A percentile compares a stretch with the other conserved stretches of the same genome.
These are phyloP conservation scores for Arnoldichthys spilopterus DNA, from an alignment of 2,797 vertebrate genomes.

Conservation along the genomic window DNA sequence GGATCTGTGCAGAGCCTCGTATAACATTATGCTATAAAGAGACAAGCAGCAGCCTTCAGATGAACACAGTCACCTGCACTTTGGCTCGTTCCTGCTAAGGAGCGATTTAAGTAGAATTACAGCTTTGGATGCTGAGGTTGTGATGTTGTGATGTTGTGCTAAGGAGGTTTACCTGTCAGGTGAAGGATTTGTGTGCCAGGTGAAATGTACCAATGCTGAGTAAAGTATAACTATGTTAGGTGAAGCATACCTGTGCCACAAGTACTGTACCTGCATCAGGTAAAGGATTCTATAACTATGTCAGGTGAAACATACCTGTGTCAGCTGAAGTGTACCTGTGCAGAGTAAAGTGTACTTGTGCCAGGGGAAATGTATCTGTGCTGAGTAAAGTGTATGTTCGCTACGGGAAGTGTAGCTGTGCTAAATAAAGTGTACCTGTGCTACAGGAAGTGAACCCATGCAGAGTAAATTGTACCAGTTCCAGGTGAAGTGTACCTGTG, in stretches of 20 bases:
- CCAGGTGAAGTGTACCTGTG: conserved; percentile 23
- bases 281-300: not conserved
- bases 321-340: not conserved
- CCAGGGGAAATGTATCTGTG: not conserved
- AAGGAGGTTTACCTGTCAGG: conserved; percentile 1
- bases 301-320: not conserved
- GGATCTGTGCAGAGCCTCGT: not conserved
- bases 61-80: conserved; percentile 19
- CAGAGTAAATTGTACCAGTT: not conserved
- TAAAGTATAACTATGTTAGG: not conserved
- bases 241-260: conserved; percentile 32
- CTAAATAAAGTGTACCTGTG: not conserved
- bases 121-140: not conserved
- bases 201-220: not conserved
- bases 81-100: not conserved
- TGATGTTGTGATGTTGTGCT: not conserved
- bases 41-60: not conserved
- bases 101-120: not conserved
- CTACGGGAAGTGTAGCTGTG: not conserved
- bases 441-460: not conserved
- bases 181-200: not conserved
- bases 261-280: not conserved
- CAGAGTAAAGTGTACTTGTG: not conserved
- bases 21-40: not conserved
- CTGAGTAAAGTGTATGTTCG: not conserved